Base-by-base conservation (phyloP, 2,888 invertebrate species). In the Busseola fusca region DNA sequence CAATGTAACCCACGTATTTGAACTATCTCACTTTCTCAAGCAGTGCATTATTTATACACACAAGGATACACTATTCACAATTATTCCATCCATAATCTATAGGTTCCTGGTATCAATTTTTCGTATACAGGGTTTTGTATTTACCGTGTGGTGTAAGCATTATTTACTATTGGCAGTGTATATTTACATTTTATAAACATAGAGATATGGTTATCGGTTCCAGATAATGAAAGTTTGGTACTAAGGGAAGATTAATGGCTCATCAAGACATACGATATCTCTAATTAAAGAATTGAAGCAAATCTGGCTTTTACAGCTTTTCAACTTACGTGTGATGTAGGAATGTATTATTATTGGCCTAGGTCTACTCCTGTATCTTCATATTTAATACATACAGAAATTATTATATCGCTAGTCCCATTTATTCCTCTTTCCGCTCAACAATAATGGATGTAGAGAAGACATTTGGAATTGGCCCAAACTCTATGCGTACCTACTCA, bases 391-490 rank as follows among this genome's bases (percentile, higher is more conserved):
- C 30, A 64, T 60, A 48, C 50, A 69, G 40, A 16, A 18, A 62
- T 52, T 40, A 60, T 66, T 59, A 69, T 60, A 58, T 45, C 65
- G 48, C 63, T 42, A 16, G 42, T 56, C 50, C 62, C 65, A 64
- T 75, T 78, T 58, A 80, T 75, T 59, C 58, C 70, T 52, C 37
- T 48, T 66, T 56, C 42, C 50, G 18, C 50, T 45, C 40, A 57
- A 50, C 42, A 67, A 56, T 70, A 76, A 75, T 80, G 54, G 58
- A 63, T 64, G 56, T 59, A 42, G 72, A 75, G 63, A 74, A 77
- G 62, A 74, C 75, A 67, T 76, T 83, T 83, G 80, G 81, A 81
- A 64, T 62, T 62, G 56, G 60, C 60, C 83, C 82, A 82, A 84
- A 77, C 40, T 40, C 14, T 40, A 40, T 14, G 40, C 14, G 3